Evolutionary conservation across 2,888 invertebrate genomes (phyloP).

Genomic region (Protodeltote pygarga): DNA sequence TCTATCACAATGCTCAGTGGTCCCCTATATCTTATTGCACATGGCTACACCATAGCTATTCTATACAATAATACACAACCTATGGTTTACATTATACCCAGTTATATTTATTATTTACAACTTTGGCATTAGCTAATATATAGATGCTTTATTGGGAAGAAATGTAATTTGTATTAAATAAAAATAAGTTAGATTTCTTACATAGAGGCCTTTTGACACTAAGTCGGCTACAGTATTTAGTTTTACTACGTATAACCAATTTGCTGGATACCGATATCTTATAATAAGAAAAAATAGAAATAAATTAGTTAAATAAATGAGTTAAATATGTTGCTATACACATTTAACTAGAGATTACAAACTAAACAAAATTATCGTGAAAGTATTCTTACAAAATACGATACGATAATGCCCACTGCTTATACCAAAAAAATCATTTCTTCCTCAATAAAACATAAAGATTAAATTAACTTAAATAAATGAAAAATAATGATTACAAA

Average conservation of each 20-base stretch:
- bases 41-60: conserved; percentile 45
- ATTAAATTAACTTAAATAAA: conserved; percentile 46
- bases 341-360: too few species aligned
- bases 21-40: conserved; percentile 54
- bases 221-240: conserved; percentile 24
- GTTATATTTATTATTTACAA: conserved; percentile 66
- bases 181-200: background rate
- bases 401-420: conserved; percentile 3
- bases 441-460: conserved; percentile 32
- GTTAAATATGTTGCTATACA: too few species aligned
- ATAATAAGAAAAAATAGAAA: background rate
- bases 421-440: conserved; percentile 18
- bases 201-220: too few species aligned
- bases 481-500: conserved; percentile 60
- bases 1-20: conserved; percentile 62
- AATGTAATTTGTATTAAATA: conserved; percentile 8
- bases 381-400: too few species aligned
- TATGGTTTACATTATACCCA: too few species aligned
- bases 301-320: background rate
- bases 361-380: too few species aligned
- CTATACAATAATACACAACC: conserved; percentile 50
- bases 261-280: background rate
- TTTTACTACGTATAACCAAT: too few species aligned
- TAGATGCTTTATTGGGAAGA: conserved; percentile 30
- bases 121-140: conserved; percentile 81